phyloP scores from a whole-genome alignment of 2,797 vertebrate species.

The Coracias cyanogaster region DNA sequence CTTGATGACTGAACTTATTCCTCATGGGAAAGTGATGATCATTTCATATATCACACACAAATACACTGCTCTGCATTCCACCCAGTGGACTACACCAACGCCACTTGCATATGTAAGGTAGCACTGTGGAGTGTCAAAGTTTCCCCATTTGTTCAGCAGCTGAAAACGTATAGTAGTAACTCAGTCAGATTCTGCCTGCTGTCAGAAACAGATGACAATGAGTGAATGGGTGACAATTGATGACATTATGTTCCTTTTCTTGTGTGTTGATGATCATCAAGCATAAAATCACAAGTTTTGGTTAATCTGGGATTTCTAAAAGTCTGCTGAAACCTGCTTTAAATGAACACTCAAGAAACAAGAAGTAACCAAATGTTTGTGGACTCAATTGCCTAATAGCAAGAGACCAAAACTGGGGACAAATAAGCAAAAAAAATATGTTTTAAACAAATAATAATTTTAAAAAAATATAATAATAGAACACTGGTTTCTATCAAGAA shows the following conservation, averaged over 20 bases:
- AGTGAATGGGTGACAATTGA: not conserved
- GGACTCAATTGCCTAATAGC: not conserved
- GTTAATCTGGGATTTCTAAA: not conserved
- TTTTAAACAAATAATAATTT: not conserved
- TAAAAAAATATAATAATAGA: not conserved
- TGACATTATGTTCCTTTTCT: not conserved
- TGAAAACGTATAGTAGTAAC: not conserved
- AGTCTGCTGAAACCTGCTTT: not conserved
- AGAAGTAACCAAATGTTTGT: not conserved
- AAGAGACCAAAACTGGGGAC: not conserved
- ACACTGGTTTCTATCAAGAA: not conserved
- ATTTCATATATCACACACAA: not conserved
- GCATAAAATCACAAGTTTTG: not conserved
- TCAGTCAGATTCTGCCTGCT: slow-evolving; percentile 8
- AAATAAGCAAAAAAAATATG: not conserved
- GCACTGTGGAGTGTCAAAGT: not conserved
- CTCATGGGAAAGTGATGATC: not conserved
- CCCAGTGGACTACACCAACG: not conserved
- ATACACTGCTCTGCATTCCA: not conserved
- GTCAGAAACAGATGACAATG: slow-evolving; percentile 12
- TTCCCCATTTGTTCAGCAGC: slow-evolving; percentile 13
- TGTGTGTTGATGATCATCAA: not conserved
- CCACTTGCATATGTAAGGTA: not conserved
- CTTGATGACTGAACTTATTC: not conserved
- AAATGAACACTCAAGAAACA: not conserved